Percentiles rank a stretch among this genome's conserved stretches.
These are phyloP conservation scores for Drosophila longiperda DNA, from an alignment of 2,888 invertebrate species.

Conservation along the genomic window DNA sequence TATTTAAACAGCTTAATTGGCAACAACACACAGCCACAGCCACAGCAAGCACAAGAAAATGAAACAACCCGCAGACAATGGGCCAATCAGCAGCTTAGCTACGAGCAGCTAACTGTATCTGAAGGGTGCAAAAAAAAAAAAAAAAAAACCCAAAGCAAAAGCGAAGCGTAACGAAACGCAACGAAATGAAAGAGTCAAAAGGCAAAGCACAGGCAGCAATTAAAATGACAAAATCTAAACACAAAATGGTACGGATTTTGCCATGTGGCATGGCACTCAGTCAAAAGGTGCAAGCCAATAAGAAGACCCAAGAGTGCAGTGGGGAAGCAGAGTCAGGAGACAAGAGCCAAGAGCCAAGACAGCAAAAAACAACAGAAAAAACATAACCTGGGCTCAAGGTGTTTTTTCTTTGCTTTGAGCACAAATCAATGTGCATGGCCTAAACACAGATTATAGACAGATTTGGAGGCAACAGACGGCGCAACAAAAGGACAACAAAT, in stretches of 20 bases:
- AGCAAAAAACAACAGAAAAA: not conserved
- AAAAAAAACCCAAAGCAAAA: slow-evolving; percentile 34
- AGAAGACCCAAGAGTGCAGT: slow-evolving; percentile 60
- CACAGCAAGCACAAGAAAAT: slow-evolving; percentile 23
- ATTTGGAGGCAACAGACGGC: slow-evolving; percentile 71
- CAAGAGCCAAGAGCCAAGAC: slow-evolving; percentile 1
- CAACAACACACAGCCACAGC: slow-evolving; percentile 41
- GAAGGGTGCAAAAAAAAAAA: slow-evolving; percentile 47
- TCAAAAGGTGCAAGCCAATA: slow-evolving; percentile 64
- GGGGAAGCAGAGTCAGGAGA: not conserved
- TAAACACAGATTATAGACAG: slow-evolving; percentile 78
- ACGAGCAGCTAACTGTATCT: slow-evolving; percentile 6
- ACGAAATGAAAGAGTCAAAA: slow-evolving; percentile 30
- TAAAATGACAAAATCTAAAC: slow-evolving; percentile 81
- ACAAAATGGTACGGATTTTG: slow-evolving; percentile 75
- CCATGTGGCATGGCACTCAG: slow-evolving; percentile 58
- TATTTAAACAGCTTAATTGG: slow-evolving; percentile 79
- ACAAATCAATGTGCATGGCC: slow-evolving; percentile 62
- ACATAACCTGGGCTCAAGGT: slow-evolving; percentile 58
- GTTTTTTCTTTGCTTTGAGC: slow-evolving; percentile 61
- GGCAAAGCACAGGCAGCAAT: slow-evolving; percentile 64
- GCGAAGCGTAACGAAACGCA: slow-evolving; percentile 18
- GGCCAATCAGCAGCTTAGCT: slow-evolving; percentile 61
- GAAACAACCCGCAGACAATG: slow-evolving; percentile 49
- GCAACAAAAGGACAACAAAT: slow-evolving; percentile 75